These are phyloP conservation scores for Bombylius discolor DNA, from an alignment of 2,888 invertebrate species.

Conservation along the genomic window DNA sequence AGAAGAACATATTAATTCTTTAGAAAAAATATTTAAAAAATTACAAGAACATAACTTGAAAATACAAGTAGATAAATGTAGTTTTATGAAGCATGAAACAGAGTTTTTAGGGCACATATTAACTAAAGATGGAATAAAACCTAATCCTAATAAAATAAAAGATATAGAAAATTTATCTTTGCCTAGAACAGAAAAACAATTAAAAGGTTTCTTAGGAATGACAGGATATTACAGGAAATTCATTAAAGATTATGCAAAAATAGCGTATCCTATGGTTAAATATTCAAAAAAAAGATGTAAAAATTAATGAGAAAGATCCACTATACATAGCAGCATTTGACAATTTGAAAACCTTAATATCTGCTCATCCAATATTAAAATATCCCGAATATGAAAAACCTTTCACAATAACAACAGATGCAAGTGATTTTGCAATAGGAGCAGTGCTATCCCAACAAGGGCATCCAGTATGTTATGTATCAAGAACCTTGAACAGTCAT, in stretches of 20 bases:
- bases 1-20: slow-evolving; percentile 18
- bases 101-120: not conserved
- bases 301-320: not conserved
- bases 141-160: not conserved
- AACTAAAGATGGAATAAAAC: not conserved
- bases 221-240: not conserved
- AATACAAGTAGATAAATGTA: slow-evolving; percentile 17
- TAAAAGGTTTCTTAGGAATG: not conserved
- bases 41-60: slow-evolving; percentile 15
- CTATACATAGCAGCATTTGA: too few relatives aligned
- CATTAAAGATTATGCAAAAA: too few relatives aligned
- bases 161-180: not conserved
- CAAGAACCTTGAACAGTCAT: slow-evolving; percentile 10
- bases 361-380: too few relatives aligned
- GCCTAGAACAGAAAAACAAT: not conserved
- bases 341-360: too few relatives aligned
- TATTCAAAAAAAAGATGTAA: not conserved
- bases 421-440: not conserved
- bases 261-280: too few relatives aligned
- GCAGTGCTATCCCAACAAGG: not conserved
- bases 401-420: not conserved
- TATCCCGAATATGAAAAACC: too few relatives aligned
- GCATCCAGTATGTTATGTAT: slow-evolving; percentile 10
- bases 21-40: slow-evolving; percentile 16
- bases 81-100: not conserved